Conservation (phyloP, 2,113 vertebrate genomes). For the Sturnus vulgaris region DNA sequence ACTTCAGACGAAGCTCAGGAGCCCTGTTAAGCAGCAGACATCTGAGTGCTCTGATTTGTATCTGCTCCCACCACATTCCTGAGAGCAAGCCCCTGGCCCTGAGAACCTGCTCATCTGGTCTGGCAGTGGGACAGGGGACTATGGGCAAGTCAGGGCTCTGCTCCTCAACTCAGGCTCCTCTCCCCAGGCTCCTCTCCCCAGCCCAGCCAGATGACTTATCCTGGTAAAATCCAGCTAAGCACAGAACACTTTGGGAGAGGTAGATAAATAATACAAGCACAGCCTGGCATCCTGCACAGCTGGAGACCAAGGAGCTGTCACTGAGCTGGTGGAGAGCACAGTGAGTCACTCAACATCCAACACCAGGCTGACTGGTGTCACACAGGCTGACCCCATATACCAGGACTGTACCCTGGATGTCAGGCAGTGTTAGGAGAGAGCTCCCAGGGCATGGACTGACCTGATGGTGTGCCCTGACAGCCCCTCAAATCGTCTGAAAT, state of each 20-base stretch:
- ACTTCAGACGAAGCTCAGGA: not conserved
- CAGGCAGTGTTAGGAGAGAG: not conserved
- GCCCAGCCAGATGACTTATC: not conserved
- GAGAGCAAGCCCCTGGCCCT: accelerated
- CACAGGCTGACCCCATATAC: accelerated
- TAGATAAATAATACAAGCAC: not conserved
- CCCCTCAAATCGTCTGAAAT: not conserved
- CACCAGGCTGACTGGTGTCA: not conserved
- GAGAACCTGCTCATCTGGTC: not conserved
- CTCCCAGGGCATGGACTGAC: not conserved
- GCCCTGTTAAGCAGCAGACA: not conserved
- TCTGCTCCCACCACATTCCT: not conserved
- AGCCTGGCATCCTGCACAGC: not conserved
- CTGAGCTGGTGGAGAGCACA: accelerated
- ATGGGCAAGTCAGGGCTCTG: not conserved
- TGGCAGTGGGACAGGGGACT: not conserved
- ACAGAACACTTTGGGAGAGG: not conserved
- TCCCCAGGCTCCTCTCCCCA: not conserved
- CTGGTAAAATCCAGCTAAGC: not conserved
- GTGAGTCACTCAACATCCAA: not conserved
- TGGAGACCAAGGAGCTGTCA: accelerated
- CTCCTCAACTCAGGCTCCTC: not conserved
- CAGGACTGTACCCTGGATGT: accelerated
- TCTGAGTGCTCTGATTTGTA: not conserved
- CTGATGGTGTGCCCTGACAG: not conserved